Percentiles rank a stretch among this genome's conserved stretches.
phyloP scores from a whole-genome alignment of 2,888 invertebrate genomes.

The Oithona nana region DNA sequence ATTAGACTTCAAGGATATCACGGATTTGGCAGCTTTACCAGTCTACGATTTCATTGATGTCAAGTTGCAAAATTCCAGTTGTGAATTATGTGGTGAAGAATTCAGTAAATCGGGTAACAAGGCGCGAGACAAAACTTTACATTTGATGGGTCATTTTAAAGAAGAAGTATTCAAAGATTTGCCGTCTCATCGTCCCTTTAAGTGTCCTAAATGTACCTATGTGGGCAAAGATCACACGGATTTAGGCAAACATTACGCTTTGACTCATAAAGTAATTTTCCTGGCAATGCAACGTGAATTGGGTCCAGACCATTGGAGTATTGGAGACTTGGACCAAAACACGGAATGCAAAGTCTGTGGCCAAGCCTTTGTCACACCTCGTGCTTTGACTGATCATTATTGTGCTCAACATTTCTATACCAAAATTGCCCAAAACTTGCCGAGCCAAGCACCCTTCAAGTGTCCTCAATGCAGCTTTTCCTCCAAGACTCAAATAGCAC shows the following conservation, averaged over 20 bases:
- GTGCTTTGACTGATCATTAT: slow-evolving; percentile 10
- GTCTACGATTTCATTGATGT: not conserved
- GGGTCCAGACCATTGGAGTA: not conserved
- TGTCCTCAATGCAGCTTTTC: slow-evolving; percentile 13
- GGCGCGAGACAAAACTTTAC: slow-evolving; percentile 12
- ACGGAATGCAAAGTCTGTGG: slow-evolving; percentile 9
- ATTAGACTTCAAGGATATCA: not conserved
- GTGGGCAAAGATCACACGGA: not conserved
- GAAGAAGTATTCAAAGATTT: not conserved
- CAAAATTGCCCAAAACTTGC: not conserved
- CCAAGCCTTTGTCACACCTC: slow-evolving; percentile 3
- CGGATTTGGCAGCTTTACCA: slow-evolving; percentile 11
- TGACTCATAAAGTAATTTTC: slow-evolving; percentile 8
- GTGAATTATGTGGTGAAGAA: slow-evolving; percentile 17
- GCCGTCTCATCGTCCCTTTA: slow-evolving; percentile 6
- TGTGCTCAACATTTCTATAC: slow-evolving; percentile 6
- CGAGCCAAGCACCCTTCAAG: slow-evolving; percentile 11
- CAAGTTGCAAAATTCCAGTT: not conserved
- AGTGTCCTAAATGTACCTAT: slow-evolving; percentile 15
- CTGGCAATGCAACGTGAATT: slow-evolving; percentile 4
- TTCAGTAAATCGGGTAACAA: slow-evolving; percentile 10
- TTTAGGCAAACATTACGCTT: slow-evolving; percentile 6
- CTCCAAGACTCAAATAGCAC: not conserved
- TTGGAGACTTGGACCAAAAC: not conserved
- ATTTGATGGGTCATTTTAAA: slow-evolving; percentile 10